Conservation (phyloP, 2,888 invertebrate species). For the Sesia bembeciformis region DNA sequence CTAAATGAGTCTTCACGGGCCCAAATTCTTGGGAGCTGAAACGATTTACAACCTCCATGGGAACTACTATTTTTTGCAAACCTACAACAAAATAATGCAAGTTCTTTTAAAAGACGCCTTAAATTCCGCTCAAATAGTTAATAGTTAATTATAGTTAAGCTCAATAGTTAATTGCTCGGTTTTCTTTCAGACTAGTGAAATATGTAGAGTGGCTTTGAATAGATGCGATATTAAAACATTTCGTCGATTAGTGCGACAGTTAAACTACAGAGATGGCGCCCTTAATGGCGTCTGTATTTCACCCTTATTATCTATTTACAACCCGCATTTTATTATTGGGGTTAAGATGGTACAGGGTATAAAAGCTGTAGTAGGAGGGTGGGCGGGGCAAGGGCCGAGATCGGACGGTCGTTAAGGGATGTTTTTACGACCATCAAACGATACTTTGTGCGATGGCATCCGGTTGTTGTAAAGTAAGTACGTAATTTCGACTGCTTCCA, state of each 20-base stretch:
- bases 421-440: slow-evolving; percentile 72
- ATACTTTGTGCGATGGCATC: slow-evolving; percentile 69
- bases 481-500: slow-evolving; percentile 30
- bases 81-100: no score
- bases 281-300: slow-evolving; percentile 62
- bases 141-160: neutral
- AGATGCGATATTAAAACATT: slow-evolving; percentile 40
- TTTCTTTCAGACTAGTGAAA: neutral
- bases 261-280: slow-evolving; percentile 54
- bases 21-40: no score
- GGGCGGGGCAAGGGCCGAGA: slow-evolving; percentile 51
- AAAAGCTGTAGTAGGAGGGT: slow-evolving; percentile 33
- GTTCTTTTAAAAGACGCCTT: no score
- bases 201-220: neutral
- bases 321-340: slow-evolving; percentile 74
- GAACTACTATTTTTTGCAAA: no score
- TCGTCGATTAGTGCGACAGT: slow-evolving; percentile 56
- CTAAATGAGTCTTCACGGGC: no score
- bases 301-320: slow-evolving; percentile 73
- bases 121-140: no score
- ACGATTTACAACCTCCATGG: no score
- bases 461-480: slow-evolving; percentile 53
- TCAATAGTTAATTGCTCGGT: slow-evolving; percentile 1
- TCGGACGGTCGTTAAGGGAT: slow-evolving; percentile 68
- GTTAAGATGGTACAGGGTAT: slow-evolving; percentile 59